phyloP scores from a whole-genome alignment of 2,797 vertebrate genomes.

The Chelon auratus region DNA sequence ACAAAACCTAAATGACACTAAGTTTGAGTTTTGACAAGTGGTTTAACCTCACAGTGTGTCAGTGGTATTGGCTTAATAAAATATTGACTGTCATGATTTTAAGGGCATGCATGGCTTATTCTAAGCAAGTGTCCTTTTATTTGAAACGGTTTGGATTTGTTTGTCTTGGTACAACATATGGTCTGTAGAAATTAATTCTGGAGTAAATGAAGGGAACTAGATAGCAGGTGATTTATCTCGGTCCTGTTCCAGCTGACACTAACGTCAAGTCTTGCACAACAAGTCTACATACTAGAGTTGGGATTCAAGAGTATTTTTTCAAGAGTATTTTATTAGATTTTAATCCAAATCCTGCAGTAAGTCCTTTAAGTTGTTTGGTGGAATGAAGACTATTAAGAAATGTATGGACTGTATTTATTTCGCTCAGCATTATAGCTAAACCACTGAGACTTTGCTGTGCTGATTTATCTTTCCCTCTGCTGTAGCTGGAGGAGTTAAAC shows the following conservation, averaged over 20 bases:
- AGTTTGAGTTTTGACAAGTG: not conserved
- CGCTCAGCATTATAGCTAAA: not conserved
- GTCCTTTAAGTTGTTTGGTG: not conserved
- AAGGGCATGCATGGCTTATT: conserved; percentile 8
- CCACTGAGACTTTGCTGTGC: too few species aligned
- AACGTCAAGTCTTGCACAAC: not conserved
- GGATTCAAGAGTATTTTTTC: too few species aligned
- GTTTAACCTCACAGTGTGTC: not conserved
- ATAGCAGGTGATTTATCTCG: not conserved
- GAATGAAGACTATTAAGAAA: not conserved
- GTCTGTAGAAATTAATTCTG: not conserved
- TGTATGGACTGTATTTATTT: not conserved
- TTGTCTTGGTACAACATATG: not conserved
- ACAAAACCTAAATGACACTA: not conserved
- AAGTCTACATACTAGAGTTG: not conserved
- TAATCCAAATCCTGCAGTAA: not conserved
- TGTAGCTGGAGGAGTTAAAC: not conserved
- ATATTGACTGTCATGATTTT: conserved; percentile 10
- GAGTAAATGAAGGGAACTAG: not conserved
- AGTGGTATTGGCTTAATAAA: conserved; percentile 5
- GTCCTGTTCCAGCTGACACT: too few species aligned
- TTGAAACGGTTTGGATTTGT: not conserved
- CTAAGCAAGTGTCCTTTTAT: not conserved
- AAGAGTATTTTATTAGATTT: too few species aligned
- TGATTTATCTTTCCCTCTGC: not conserved